A percentile compares a stretch with the other conserved stretches of the same genome.
Evolutionary conservation across 2,113 vertebrate species (phyloP).

Genomic region (Argyrosomus japonicus): DNA sequence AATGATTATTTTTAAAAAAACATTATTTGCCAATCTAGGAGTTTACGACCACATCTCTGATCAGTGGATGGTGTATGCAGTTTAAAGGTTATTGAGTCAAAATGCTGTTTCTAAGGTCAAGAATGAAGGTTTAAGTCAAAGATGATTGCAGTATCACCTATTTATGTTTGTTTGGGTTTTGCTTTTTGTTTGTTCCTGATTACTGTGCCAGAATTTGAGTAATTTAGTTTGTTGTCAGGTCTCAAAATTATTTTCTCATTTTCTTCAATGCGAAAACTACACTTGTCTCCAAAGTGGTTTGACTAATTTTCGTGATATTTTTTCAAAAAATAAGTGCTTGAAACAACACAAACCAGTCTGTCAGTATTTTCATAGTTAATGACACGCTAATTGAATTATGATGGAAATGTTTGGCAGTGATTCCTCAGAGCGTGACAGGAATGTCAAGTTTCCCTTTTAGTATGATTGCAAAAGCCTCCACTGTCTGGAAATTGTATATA

Average conservation of each 20-base stretch:
- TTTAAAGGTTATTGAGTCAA: not conserved
- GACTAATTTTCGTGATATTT: not conserved
- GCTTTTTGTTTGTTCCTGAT: not conserved
- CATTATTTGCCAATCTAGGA: no score
- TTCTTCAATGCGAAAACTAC: not conserved
- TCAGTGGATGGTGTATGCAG: no score
- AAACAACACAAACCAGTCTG: not conserved
- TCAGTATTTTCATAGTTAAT: not conserved
- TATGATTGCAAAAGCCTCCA: not conserved
- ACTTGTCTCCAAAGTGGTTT: not conserved
- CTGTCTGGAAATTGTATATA: not conserved
- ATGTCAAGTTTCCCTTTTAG: not conserved
- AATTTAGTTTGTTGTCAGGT: not conserved
- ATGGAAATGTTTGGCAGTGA: constrained; percentile 12
- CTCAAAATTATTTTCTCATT: not conserved
- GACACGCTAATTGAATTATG: not conserved
- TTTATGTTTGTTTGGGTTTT: not conserved
- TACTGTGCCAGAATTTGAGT: not conserved
- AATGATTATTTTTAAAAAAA: no score
- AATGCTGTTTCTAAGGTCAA: not conserved
- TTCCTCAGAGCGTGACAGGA: not conserved
- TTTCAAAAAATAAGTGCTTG: not conserved
- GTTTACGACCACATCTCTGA: no score
- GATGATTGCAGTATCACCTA: not conserved
- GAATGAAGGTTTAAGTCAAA: not conserved